Base-by-base conservation (phyloP, 2,888 invertebrate genomes). In the Hetaerina titia region DNA sequence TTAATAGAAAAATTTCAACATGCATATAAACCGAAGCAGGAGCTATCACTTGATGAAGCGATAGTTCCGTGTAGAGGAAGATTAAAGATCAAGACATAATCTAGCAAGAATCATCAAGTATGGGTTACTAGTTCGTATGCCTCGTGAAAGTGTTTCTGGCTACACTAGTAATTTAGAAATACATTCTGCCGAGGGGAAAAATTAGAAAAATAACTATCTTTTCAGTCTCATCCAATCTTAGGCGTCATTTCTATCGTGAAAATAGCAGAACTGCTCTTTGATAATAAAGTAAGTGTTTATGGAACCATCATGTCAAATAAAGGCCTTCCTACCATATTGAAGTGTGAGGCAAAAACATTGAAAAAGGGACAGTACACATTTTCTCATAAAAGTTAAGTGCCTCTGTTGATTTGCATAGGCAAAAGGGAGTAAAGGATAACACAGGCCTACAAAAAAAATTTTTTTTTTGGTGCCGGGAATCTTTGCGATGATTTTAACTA, bases 131-230 rank as follows among this genome's bases (percentile, higher is more conserved):
- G 69, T 22, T 69, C n/a, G n/a, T n/a, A 69, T 69, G 69, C 7
- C 9, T n/a, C 22, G 69, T 4, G n/a, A 69, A 69, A 69, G 69
- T 69, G n/a, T n/a, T 69, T 69, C 69, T n/a, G n/a, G 69, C n/a
- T 69, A 69, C 69, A 69, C n/a, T 69, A 69, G 69, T 69, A 69
- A 22, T 69, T 69, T n/a, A 69, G 69, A n/a, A 69, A 69, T 69
- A n/a, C n/a, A 69, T 69, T 69, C n/a, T 0, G 69, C 69, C 69
- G n/a, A 69, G n/a, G 69, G 69, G 8, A n/a, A 69, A 69, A 22
- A 69, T n/a, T 69, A n/a, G 45, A n/a, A n/a, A 69, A n/a, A 2
- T 15, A 69, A 69, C n/a, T 11, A 69, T 69, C n/a, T 8, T 69
- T 22, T n/a, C n/a, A 69, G n/a, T n/a, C 69, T 7, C 69, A n/a